Percentiles rank a stretch among this genome's conserved stretches.
Evolutionary conservation across 2,888 invertebrate genomes (phyloP).

Genomic region (Luperina nickerlii): DNA sequence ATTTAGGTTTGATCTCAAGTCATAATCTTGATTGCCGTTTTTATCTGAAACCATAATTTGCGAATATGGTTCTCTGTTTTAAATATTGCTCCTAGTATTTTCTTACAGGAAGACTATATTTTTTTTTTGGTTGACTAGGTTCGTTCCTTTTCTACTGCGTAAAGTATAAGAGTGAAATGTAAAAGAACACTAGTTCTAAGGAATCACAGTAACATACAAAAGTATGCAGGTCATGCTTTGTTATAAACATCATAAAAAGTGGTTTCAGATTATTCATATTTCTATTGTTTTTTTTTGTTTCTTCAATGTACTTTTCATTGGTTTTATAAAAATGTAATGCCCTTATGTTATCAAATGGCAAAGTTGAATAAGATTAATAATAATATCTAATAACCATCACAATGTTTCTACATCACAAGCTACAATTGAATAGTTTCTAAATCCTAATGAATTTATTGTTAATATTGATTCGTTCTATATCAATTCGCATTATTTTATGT

Average conservation of each 20-base stretch:
- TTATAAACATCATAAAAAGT: slow-evolving; percentile 51
- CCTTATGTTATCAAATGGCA: slow-evolving; percentile 62
- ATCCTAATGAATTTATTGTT: slow-evolving; percentile 83
- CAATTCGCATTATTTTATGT: slow-evolving; percentile 69
- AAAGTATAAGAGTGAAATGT: slow-evolving; percentile 76
- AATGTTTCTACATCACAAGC: slow-evolving; percentile 51
- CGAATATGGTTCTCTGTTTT: slow-evolving; percentile 63
- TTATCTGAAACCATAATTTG: slow-evolving; percentile 50
- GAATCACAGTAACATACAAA: slow-evolving; percentile 18
- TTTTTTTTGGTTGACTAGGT: slow-evolving; percentile 29
- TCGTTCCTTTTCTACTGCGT: slow-evolving; percentile 77
- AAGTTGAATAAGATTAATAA: slow-evolving; percentile 71
- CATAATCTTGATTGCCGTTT: slow-evolving; percentile 9
- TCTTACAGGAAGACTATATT: slow-evolving; percentile 54
- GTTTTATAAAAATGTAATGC: slow-evolving; percentile 72
- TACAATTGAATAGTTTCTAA: slow-evolving; percentile 79
- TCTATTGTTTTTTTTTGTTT: slow-evolving; percentile 53
- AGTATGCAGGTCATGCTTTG: slow-evolving; percentile 83
- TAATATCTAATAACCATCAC: slow-evolving; percentile 69
- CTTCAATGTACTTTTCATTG: slow-evolving; percentile 83
- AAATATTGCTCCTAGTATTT: slow-evolving; percentile 61
- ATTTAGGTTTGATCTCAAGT: slow-evolving; percentile 10
- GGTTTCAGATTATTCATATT: slow-evolving; percentile 59
- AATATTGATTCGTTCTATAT: slow-evolving; percentile 76
- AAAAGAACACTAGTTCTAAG: slow-evolving; percentile 69